Conservation (phyloP, 2,888 invertebrate species). For the Eristalis pertinax region DNA sequence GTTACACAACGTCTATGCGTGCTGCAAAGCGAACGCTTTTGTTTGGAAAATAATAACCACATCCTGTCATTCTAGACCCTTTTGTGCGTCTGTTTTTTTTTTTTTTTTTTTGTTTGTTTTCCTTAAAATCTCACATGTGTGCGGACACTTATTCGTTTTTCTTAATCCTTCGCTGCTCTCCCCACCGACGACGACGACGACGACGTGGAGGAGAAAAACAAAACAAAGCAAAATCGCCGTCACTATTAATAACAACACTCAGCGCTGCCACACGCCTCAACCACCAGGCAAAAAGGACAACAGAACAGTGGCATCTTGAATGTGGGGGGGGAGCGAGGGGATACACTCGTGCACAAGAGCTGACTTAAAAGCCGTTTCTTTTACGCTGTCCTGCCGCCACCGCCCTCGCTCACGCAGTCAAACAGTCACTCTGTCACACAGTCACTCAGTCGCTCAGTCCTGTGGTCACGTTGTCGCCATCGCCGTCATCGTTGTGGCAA, state of each 20-base stretch:
- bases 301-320: constrained; percentile 28
- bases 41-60: constrained; percentile 25
- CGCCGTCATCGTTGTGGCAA: constrained; percentile 53
- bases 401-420: too few species aligned
- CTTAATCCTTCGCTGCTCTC: not conserved
- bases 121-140: constrained; percentile 32
- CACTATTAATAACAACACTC: constrained; percentile 56
- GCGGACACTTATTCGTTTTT: constrained; percentile 6
- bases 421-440: too few species aligned
- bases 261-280: constrained; percentile 42
- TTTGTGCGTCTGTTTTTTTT: too few species aligned
- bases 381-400: not conserved
- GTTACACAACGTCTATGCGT: not conserved
- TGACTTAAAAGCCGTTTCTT: constrained; percentile 25
- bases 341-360: constrained; percentile 25
- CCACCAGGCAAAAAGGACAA: constrained; percentile 37
- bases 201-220: not conserved
- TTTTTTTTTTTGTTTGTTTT: too few species aligned
- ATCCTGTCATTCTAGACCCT: constrained; percentile 43
- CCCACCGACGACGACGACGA: not conserved
- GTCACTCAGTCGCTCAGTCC: constrained; percentile 4
- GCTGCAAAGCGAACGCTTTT: not conserved
- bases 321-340: too few species aligned
- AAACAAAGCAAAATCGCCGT: constrained; percentile 47
- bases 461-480: constrained; percentile 41